Base-by-base conservation (phyloP, 2,113 vertebrate species). In the Coryphaenoides rupestris region DNA sequence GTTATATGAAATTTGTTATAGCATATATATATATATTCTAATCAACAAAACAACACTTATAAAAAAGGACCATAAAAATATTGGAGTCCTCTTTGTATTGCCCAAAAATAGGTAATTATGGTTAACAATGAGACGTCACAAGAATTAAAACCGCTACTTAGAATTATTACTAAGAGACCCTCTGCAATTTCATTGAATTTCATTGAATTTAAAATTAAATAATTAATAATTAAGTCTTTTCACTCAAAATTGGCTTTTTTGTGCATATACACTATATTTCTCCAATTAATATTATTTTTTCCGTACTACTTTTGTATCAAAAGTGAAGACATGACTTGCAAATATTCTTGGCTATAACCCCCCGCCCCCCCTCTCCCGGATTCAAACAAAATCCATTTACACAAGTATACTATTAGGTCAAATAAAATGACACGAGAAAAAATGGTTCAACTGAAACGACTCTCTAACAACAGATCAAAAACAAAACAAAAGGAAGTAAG, bases 11-110 rank as follows among this genome's bases (percentile, higher is more conserved):
- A 90, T 90, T 91, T 88, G 89, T 93, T 94, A 94, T 91, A 91
- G 88, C 86, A 90, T 89, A 89, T 88, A 86, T 88, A 84, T 95
- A 87, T 45, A 46, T 60, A 93, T 86, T 93, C 96, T 92, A 91
- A 89, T 91, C 85, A 87, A 92, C 94, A 94, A 93, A 95, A 96
- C 94, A 93, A 98, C 95, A 96, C 93, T 93, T 93, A 95, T 94
- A 95, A 90, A 92, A 94, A 93, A 95, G 93, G 94, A 91, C 92
- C 86, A 92, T 92, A 89, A 91, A 94, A 95, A 94, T 92, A 92
- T 90, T 90, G 92, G 88, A 88, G 91, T 94, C 96, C 96, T 95
- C 92, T 92, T 94, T 93, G 97, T 99, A 99, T 99, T 99, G 96
- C 96, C 95, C 89, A 96, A 99, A 91, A 98, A 96, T 94, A 98